Evolutionary conservation across 2,797 vertebrate genomes (phyloP).

Genomic region (Novumbra hubbsi): DNA sequence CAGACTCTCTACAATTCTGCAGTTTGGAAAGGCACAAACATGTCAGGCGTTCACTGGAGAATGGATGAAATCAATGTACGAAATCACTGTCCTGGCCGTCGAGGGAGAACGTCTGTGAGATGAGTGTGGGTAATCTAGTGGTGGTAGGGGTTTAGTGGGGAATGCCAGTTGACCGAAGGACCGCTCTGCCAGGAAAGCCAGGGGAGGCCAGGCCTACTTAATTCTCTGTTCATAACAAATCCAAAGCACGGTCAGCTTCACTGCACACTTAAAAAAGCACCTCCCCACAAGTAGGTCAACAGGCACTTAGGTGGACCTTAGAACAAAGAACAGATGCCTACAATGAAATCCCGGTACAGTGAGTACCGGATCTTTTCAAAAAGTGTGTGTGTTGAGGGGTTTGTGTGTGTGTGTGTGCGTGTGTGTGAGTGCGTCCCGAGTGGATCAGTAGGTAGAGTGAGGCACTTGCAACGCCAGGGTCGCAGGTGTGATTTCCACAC

Average conservation of each 20-base stretch:
- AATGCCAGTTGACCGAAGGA: constrained; percentile 17
- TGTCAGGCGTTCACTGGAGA: not conserved
- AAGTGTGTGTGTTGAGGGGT: not conserved
- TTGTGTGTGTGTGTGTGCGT: not conserved
- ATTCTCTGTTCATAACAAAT: constrained; percentile 36
- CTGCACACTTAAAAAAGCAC: constrained; percentile 29
- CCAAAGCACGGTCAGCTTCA: constrained; percentile 16
- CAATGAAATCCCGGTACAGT: constrained; percentile 23
- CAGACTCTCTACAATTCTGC: not conserved
- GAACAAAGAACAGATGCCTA: constrained; percentile 35
- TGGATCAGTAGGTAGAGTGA: not conserved
- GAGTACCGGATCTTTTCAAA: constrained; percentile 28
- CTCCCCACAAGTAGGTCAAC: constrained; percentile 48
- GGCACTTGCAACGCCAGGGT: too few relatives aligned
- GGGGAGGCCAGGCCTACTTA: constrained; percentile 10
- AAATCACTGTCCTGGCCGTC: not conserved
- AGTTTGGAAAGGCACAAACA: not conserved
- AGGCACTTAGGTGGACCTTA: constrained; percentile 45
- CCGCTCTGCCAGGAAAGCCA: constrained; percentile 2
- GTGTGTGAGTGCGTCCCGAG: not conserved
- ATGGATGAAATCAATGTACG: not conserved
- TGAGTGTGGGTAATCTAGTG: not conserved
- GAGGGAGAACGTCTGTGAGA: not conserved
- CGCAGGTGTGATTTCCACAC: too few relatives aligned
- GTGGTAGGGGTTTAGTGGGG: not conserved